These are phyloP conservation scores for Stegodyphus mimosarum DNA, from an alignment of 1,140 invertebrate genomes.

Conservation along the genomic window DNA sequence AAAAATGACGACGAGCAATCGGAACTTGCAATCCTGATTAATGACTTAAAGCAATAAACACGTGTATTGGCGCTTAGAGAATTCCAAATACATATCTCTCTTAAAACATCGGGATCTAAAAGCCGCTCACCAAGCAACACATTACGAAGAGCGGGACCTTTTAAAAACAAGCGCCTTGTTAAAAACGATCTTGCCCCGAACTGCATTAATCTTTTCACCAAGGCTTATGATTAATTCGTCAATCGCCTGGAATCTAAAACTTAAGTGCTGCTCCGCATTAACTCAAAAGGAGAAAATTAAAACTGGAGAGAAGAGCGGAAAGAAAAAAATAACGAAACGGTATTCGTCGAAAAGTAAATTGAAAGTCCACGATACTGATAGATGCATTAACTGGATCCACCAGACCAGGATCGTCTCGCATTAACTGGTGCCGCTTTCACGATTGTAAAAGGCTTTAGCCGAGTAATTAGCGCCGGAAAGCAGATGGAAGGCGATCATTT, in stretches of 20 bases:
- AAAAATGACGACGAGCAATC: conserved; percentile 26
- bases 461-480: conserved; percentile 27
- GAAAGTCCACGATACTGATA: not conserved
- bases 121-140: conserved; percentile 32
- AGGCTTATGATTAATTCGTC: conserved; percentile 51
- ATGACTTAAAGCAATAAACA: conserved; percentile 41
- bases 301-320: conserved; percentile 10
- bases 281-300: conserved; percentile 39
- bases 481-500: conserved; percentile 43
- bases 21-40: conserved; percentile 31
- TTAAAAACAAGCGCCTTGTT: conserved; percentile 31
- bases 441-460: conserved; percentile 26
- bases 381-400: not conserved
- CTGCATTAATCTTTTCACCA: conserved; percentile 28
- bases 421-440: not conserved
- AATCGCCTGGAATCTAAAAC: conserved; percentile 35
- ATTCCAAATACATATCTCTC: not conserved
- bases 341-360: conserved; percentile 2
- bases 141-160: conserved; percentile 13
- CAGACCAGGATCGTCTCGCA: not conserved
- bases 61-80: conserved; percentile 22
- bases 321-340: not conserved
- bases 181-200: conserved; percentile 24
- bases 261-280: conserved; percentile 45
- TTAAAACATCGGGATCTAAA: conserved; percentile 40